Base-by-base conservation (phyloP, 2,113 vertebrate genomes). In the Bos taurus region DNA sequence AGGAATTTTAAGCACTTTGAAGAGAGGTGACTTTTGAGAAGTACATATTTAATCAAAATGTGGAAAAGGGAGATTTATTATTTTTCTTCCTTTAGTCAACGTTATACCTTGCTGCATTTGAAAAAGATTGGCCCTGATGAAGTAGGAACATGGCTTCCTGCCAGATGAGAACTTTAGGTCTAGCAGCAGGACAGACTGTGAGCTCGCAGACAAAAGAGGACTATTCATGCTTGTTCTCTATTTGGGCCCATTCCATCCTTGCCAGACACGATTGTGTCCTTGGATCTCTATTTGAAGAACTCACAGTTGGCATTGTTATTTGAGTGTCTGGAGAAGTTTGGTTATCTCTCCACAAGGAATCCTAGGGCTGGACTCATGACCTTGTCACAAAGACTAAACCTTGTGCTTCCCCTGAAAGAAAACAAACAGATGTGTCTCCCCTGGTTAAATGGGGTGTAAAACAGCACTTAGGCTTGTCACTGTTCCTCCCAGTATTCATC, bases 381-480 rank as follows among this genome's bases (percentile, higher is more conserved):
- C 95, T 98, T 98, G 95, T 97, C 97, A 94, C 80, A 96, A 97
- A 97, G 94, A 97, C 93, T 71, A 88, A 97, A 54, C 28, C 83
- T 82, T 81, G 57, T n/a, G 71, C 64, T 94, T 95, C 33, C 93
- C 48, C 48, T 59, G 78, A 71, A 93, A 89, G 94, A 64, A 90
- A 87, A 97, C 59, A 97, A 97, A 91, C 95, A 97, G 95, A 97
- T 96, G 95, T 94, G 71, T 88, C 89, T 94, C 90, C 92, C 91
- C 56, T 94, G 86, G 96, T 91, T 98, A 97, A 97, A 96, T 98
- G 97, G 96, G 85, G 87, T 97, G 91, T 97, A 96, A 97, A 98
- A 97, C 52, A 95, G 83, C 95, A 71, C 96, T 97, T 98, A 98
- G 86, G 87, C 90, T 97, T 91, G 89, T 98, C 93, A 90, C 92